Evolutionary conservation across 2,113 vertebrate genomes (phyloP).

Genomic region (Syrmaticus mikado): DNA sequence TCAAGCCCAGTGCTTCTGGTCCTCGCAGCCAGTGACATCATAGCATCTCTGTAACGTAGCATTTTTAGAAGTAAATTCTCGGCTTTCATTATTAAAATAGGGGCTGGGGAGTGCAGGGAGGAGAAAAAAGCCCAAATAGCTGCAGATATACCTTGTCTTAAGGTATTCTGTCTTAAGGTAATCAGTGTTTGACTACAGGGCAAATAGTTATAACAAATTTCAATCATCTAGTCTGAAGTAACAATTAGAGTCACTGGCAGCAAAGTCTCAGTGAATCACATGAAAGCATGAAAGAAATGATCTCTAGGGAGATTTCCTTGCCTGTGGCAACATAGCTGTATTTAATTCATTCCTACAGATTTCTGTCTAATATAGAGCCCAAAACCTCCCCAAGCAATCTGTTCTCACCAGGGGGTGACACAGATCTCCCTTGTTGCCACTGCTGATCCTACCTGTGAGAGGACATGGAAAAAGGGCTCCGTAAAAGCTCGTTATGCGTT

Average conservation of each 20-base stretch:
- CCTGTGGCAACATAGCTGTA: not conserved
- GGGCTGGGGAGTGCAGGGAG: not conserved
- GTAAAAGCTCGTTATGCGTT: not conserved
- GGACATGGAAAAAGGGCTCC: not conserved
- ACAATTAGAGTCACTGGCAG: not conserved
- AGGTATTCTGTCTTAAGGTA: not conserved
- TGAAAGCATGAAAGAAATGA: not conserved
- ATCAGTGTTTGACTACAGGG: not conserved
- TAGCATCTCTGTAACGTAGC: not conserved
- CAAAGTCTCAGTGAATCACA: not conserved
- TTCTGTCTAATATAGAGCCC: not conserved
- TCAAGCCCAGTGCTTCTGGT: not conserved
- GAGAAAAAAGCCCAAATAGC: not conserved
- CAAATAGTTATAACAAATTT: not conserved
- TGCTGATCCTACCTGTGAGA: not conserved
- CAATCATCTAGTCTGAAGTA: not conserved
- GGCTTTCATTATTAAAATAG: not conserved
- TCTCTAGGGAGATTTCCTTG: not conserved
- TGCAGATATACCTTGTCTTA: not conserved
- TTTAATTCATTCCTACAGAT: not conserved
- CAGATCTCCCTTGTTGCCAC: not conserved
- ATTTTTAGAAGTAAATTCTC: not conserved
- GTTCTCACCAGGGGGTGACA: not conserved
- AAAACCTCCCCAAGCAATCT: not conserved
- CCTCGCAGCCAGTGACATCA: not conserved